Base-by-base conservation (phyloP, 1,140 invertebrate species). In the Drosophila novamexicana region DNA sequence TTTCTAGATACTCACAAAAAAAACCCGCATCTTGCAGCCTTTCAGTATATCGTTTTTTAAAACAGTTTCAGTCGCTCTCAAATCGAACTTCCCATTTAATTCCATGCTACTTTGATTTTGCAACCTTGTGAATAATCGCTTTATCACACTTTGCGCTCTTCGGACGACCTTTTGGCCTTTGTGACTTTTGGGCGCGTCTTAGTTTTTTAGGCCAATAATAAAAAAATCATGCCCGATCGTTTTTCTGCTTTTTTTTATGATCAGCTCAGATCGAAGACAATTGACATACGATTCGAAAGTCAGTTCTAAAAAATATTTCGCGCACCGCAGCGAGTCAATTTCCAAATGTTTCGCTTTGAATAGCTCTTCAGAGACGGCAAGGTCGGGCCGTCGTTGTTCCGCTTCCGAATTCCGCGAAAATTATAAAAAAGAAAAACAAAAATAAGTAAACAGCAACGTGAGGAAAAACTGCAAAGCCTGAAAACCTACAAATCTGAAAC, bases 321-420 rank as follows among this genome's bases (percentile, higher is more conserved):
- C 82, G 64, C 67, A 83, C 79, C 86, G 75, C 86, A 75, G 88
- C 80, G 79, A 90, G 85, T 90, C 85, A 90, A 90, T 84, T 79
- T 88, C 22, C 18, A 18, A 18, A 18, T 18, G 18, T 18, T 18
- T 18, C 18, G 18, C 18, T 18, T 18, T 18, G 18, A 18, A 18
- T 18, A 18, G 18, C 18, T 22, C 22, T 22, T 22, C 22, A 22
- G 3, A 22, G 22, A 42, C 49, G 77, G 42, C 81, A 89, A 90
- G 89, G 75, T 90, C 79, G 37, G 42, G 42, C 50, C 39, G 58
- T 18, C 37, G 37, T 39, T 72, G 66, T 81, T 90, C 73, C 76
- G 75, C 81, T 90, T 79, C 75, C 79, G 86, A 90, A 77, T 90
- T 90, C 88, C 42, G 74, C 79, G 79, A 88, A 89, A 42, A 40